Evolutionary conservation across 2,113 vertebrate genomes (phyloP).

Genomic region (Lepidothrix coronata): DNA sequence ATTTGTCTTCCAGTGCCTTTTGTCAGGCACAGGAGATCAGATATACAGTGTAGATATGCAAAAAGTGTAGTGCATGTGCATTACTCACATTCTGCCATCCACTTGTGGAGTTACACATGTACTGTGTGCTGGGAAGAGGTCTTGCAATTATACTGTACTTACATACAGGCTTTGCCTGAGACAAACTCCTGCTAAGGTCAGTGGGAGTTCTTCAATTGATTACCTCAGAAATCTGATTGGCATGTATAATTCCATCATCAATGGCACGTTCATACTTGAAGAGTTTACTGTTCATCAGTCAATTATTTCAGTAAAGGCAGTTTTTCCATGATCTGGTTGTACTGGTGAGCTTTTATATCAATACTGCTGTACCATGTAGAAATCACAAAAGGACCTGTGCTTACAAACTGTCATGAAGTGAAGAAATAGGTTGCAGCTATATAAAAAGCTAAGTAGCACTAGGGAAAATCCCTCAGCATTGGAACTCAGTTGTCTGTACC

Average conservation of each 20-base stretch:
- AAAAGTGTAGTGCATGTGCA: background rate
- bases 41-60: background rate
- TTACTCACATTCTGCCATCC: background rate
- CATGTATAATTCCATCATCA: background rate
- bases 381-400: background rate
- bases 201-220: background rate
- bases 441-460: background rate
- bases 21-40: background rate
- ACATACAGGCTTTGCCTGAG: background rate
- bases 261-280: background rate
- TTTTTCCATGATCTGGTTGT: background rate
- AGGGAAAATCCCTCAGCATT: background rate
- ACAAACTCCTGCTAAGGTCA: background rate
- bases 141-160: background rate
- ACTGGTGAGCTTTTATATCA: background rate
- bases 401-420: background rate
- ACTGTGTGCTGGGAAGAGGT: background rate
- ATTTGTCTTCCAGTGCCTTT: background rate
- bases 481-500: background rate
- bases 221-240: background rate
- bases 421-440: background rate
- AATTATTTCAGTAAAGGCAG: background rate
- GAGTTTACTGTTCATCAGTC: background rate
- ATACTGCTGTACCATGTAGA: background rate
- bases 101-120: background rate